Conservation (phyloP, 2,113 vertebrate species). For the Urocynchramus pylzowi region DNA sequence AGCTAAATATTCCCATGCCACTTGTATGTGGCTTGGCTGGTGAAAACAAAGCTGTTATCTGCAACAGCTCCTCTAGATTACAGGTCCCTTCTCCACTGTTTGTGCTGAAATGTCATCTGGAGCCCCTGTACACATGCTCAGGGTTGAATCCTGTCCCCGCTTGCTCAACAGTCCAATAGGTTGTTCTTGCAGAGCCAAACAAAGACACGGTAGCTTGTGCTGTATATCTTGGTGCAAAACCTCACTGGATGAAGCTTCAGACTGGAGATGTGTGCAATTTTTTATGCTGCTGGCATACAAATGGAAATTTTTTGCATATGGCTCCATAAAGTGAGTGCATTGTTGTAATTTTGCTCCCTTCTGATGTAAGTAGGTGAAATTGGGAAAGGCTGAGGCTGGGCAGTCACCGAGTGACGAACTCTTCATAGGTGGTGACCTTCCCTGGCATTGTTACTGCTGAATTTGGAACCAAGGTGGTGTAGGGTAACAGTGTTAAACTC, state of each 20-base stretch:
- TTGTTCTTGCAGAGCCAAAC: not conserved
- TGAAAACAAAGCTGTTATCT: conserved; percentile 38
- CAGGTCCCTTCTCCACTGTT: not conserved
- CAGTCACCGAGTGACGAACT: not conserved
- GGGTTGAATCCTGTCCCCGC: not conserved
- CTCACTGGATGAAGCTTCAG: not conserved
- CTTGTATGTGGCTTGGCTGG: conserved; percentile 2
- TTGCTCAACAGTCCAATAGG: not conserved
- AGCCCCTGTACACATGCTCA: not conserved
- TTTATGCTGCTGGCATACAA: not conserved
- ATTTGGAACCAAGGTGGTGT: not conserved
- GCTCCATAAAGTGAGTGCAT: accelerated
- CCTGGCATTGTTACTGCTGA: not conserved
- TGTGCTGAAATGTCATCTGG: conserved; percentile 1
- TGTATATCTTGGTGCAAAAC: not conserved
- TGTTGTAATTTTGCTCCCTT: not conserved
- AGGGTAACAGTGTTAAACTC: not conserved
- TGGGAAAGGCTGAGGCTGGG: not conserved
- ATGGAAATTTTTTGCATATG: not conserved
- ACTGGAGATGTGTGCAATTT: not conserved
- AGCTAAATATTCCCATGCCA: not conserved
- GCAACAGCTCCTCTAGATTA: not conserved
- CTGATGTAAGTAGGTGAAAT: not conserved
- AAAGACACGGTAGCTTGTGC: accelerated
- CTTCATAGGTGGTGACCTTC: not conserved